Conservation (phyloP, 2,113 vertebrate genomes). For the Ammodramus savannarum region DNA sequence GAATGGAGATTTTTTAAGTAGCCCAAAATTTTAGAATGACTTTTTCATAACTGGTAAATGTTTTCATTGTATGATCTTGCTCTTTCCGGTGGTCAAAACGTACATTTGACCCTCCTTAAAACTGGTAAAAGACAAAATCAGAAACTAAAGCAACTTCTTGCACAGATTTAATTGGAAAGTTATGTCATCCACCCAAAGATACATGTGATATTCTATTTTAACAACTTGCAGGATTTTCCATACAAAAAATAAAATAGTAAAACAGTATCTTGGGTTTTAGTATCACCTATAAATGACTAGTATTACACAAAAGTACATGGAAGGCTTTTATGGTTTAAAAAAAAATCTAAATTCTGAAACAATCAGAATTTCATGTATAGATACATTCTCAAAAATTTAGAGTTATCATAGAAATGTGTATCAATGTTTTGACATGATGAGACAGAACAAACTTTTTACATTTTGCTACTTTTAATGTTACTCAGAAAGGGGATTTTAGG, state of each 20-base stretch:
- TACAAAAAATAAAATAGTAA: not conserved
- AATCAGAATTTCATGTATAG: not conserved
- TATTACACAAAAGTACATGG: not conserved
- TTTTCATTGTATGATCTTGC: rapidly evolving
- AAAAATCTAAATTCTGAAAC: not conserved
- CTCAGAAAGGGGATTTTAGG: not conserved
- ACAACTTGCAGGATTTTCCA: not conserved
- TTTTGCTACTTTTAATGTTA: not conserved
- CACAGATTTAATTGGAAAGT: not conserved
- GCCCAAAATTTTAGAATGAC: not conserved
- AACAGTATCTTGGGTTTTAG: not conserved
- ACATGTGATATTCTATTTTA: not conserved
- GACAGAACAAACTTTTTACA: not conserved
- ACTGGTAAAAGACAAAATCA: not conserved
- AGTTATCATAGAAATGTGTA: not conserved
- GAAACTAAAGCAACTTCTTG: not conserved
- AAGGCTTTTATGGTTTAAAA: not conserved
- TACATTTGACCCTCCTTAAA: not conserved
- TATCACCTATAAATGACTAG: not conserved
- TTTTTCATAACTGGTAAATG: not conserved
- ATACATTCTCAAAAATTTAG: not conserved
- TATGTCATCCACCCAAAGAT: not conserved
- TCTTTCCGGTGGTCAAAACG: not conserved
- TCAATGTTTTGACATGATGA: not conserved
- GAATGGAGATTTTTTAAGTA: not conserved